Percentiles rank a stretch among this genome's conserved stretches.
These are phyloP conservation scores for Heliconius melpomene DNA, from an alignment of 1,140 invertebrate species.

Conservation along the genomic window DNA sequence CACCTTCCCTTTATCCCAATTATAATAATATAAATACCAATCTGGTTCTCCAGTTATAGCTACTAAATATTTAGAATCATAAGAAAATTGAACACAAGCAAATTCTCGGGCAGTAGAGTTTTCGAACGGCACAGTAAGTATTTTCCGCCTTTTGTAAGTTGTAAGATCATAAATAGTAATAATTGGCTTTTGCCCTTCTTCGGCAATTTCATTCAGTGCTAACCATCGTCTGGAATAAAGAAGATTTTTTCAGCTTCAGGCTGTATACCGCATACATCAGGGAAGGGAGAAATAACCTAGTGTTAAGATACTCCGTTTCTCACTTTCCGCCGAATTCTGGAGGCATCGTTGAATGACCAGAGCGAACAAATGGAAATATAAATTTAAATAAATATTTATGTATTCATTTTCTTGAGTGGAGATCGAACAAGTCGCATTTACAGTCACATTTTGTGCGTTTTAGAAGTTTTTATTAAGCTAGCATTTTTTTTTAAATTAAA, in stretches of 20 bases:
- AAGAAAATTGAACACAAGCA: slow-evolving; percentile 88
- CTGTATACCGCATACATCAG: too few relatives aligned
- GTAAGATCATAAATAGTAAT: slow-evolving; percentile 86
- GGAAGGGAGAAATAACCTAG: too few relatives aligned
- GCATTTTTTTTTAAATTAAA: too few relatives aligned
- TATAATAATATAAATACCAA: slow-evolving; percentile 90
- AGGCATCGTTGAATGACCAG: too few relatives aligned
- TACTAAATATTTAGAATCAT: slow-evolving; percentile 89
- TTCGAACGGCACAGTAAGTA: slow-evolving; percentile 83
- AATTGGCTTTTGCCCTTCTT: slow-evolving; percentile 77
- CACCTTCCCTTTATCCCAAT: slow-evolving; percentile 92
- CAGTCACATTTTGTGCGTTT: too few relatives aligned
- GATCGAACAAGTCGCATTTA: too few relatives aligned
- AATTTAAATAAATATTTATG: too few relatives aligned
- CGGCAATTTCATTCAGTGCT: slow-evolving; percentile 75
- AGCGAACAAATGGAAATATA: too few relatives aligned
- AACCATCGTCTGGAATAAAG: slow-evolving; percentile 80
- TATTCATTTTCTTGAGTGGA: too few relatives aligned
- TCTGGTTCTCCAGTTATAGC: slow-evolving; percentile 90
- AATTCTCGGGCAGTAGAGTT: slow-evolving; percentile 82
- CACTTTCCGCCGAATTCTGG: too few relatives aligned
- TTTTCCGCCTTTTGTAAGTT: slow-evolving; percentile 83
- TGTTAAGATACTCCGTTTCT: too few relatives aligned
- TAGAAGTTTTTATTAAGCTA: too few relatives aligned
- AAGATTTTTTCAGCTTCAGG: background rate